These are phyloP conservation scores for Corythaeola cristata DNA, from an alignment of 2,113 vertebrate species.

Conservation along the genomic window DNA sequence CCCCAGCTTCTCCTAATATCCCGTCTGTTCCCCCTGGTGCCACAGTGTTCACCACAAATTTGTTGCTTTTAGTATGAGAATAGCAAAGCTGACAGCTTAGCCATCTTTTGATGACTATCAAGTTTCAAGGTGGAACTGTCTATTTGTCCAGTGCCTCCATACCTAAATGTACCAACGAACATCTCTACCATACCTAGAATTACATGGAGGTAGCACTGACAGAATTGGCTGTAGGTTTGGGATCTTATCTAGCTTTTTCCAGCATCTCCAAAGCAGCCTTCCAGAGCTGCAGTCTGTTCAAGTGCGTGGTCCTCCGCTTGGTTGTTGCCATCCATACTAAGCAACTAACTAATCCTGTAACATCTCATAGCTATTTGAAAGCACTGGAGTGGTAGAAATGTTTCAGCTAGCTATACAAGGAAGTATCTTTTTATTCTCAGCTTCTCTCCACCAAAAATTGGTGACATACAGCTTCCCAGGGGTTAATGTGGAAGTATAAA, in stretches of 20 bases:
- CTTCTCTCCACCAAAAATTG: not conserved
- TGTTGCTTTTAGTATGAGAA: not conserved
- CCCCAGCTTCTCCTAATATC: not conserved
- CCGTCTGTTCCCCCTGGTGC: not conserved
- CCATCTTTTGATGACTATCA: not conserved
- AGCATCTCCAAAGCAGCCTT: not conserved
- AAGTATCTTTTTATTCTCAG: not conserved
- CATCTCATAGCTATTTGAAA: not conserved
- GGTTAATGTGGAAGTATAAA: not conserved
- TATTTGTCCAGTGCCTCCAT: not conserved
- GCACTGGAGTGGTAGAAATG: not conserved
- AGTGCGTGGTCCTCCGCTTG: rapidly evolving
- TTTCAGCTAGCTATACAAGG: not conserved
- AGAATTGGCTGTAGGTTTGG: not conserved
- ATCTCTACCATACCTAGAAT: not conserved
- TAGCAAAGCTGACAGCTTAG: not conserved
- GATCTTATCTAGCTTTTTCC: not conserved
- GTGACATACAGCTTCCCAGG: not conserved
- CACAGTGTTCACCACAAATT: not conserved
- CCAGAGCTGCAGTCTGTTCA: not conserved
- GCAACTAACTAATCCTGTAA: not conserved
- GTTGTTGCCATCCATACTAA: not conserved
- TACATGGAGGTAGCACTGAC: not conserved
- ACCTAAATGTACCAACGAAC: no score
- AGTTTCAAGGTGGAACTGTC: not conserved